A percentile compares a stretch with the other conserved stretches of the same genome.
Conservation (phyloP, 2,888 invertebrate species). For the Drosophila ustulata region DNA sequence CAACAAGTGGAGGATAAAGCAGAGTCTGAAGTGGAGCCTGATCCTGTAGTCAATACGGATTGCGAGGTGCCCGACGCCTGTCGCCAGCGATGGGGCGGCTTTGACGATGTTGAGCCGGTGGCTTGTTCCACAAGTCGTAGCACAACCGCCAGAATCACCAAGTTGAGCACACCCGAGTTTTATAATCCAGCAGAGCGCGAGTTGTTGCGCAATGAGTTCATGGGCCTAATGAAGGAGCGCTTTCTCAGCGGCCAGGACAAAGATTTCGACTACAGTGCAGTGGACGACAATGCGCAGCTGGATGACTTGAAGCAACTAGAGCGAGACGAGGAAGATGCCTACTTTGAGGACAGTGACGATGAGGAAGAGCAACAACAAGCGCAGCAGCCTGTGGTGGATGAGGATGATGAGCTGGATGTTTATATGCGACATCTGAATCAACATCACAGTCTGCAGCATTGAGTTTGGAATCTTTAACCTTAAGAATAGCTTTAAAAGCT, state of each 20-base stretch:
- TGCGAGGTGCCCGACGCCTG: constrained; percentile 82
- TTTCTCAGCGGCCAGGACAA: constrained; percentile 93
- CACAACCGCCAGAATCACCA: neutral
- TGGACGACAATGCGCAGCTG: constrained; percentile 93
- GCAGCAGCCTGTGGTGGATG: constrained; percentile 31
- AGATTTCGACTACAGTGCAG: constrained; percentile 92
- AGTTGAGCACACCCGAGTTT: constrained; percentile 45
- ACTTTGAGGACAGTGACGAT: constrained; percentile 93
- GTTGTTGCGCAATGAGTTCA: constrained; percentile 91
- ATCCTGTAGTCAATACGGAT: constrained; percentile 9
- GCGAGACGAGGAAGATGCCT: constrained; percentile 95
- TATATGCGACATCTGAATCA: constrained; percentile 88
- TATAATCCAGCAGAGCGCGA: constrained; percentile 86
- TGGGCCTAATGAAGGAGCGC: constrained; percentile 93
- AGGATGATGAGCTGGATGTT: constrained; percentile 90
- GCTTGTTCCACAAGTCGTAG: constrained; percentile 72
- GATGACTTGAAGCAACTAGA: constrained; percentile 90
- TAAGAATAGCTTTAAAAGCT: no score
- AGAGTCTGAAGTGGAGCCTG: neutral
- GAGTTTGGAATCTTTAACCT: no score
- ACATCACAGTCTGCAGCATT: constrained; percentile 77
- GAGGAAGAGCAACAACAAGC: constrained; percentile 76
- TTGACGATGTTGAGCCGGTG: constrained; percentile 85
- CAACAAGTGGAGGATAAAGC: constrained; percentile 68
- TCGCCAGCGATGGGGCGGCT: constrained; percentile 87